Conservation (phyloP, 1,140 invertebrate genomes). For the Calliphora vicina region DNA sequence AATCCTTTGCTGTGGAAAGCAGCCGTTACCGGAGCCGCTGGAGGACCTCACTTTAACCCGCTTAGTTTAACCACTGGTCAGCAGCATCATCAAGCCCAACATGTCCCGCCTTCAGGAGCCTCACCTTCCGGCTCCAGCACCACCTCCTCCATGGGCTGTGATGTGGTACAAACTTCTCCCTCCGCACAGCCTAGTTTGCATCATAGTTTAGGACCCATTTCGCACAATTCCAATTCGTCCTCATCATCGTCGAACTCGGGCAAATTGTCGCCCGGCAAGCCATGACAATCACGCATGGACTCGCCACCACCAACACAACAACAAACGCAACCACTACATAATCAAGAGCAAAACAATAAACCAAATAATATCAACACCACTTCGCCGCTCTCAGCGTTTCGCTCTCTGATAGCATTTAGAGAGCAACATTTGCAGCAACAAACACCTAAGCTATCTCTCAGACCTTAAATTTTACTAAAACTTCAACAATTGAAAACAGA, state of each 20-base stretch:
- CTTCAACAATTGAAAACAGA: background rate
- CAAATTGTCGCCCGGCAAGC: slow-evolving; percentile 60
- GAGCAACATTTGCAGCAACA: slow-evolving; percentile 57
- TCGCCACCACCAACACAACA: slow-evolving; percentile 28
- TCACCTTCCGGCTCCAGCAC: slow-evolving; percentile 69
- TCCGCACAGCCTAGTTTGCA: slow-evolving; percentile 56
- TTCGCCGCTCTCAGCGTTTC: slow-evolving; percentile 59
- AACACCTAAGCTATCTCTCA: slow-evolving; percentile 51
- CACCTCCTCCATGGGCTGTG: slow-evolving; percentile 64
- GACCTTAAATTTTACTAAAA: slow-evolving; percentile 44
- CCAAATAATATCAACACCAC: slow-evolving; percentile 40
- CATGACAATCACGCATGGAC: slow-evolving; percentile 54
- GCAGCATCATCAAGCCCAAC: slow-evolving; percentile 39
- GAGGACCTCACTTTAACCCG: slow-evolving; percentile 55
- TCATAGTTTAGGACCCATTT: slow-evolving; percentile 55
- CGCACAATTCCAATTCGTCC: slow-evolving; percentile 58
- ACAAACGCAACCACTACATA: slow-evolving; percentile 3
- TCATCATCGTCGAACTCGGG: slow-evolving; percentile 56
- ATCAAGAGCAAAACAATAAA: slow-evolving; percentile 1
- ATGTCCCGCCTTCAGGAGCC: slow-evolving; percentile 64
- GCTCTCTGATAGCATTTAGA: slow-evolving; percentile 58
- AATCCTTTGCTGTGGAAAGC: slow-evolving; percentile 61
- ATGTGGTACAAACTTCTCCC: slow-evolving; percentile 61
- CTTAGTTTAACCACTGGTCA: slow-evolving; percentile 55
- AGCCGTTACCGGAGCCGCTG: slow-evolving; percentile 55